Conservation (phyloP, 2,113 vertebrate genomes). For the Paratilapia polleni region DNA sequence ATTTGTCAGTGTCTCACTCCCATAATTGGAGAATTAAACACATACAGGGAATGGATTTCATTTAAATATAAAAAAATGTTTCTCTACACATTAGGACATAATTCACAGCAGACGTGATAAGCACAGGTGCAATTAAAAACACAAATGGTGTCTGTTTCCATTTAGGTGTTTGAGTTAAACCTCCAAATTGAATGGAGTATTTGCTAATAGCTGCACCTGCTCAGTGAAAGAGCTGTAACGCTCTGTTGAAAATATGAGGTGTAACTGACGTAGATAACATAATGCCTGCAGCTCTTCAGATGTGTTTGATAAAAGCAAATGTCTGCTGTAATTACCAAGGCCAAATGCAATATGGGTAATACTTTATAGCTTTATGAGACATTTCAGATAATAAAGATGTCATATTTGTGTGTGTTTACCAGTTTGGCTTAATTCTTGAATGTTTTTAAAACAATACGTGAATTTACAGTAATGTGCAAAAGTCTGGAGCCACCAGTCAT, state of each 20-base stretch:
- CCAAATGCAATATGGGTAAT: too few relatives aligned
- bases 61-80: background rate
- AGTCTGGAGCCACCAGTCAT: too few relatives aligned
- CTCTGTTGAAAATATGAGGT: background rate
- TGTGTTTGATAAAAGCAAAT: background rate
- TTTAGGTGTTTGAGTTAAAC: too few relatives aligned
- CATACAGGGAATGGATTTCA: background rate
- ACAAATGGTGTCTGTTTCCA: background rate
- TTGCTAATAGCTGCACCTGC: background rate
- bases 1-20: background rate
- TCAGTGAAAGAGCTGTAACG: background rate
- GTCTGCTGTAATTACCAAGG: background rate
- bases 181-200: too few relatives aligned
- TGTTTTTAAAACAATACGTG: too few relatives aligned
- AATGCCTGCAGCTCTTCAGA: background rate
- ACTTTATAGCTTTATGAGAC: too few relatives aligned
- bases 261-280: background rate
- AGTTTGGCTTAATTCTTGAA: too few relatives aligned
- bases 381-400: too few relatives aligned
- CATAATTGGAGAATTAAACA: background rate
- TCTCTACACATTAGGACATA: background rate
- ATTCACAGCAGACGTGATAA: background rate
- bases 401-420: too few relatives aligned
- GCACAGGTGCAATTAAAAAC: constrained; percentile 1
- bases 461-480: too few relatives aligned